phyloP scores from a whole-genome alignment of 2,888 invertebrate species.

The Alloscopus bannaensis region DNA sequence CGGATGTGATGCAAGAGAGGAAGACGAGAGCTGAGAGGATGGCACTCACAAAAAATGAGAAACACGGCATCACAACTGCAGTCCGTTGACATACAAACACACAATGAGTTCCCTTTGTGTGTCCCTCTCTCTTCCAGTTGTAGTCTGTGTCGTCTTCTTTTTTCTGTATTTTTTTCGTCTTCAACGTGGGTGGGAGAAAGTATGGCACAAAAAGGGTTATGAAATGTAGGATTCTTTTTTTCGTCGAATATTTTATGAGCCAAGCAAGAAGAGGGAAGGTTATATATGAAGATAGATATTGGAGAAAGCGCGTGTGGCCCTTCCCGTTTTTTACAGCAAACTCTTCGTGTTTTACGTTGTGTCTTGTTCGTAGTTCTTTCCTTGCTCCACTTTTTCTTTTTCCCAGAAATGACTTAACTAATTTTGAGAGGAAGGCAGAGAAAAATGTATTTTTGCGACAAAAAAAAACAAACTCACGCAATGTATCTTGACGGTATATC shows the following conservation, averaged over 20 bases:
- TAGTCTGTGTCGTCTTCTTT: background rate
- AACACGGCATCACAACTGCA: conserved; percentile 49
- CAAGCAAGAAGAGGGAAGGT: conserved; percentile 4
- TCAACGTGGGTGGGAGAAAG: background rate
- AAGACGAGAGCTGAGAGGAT: conserved; percentile 59
- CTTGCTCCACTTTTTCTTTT: conserved; percentile 18
- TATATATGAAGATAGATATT: background rate
- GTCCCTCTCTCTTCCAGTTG: background rate
- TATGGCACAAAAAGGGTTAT: background rate
- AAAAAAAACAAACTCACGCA: no score
- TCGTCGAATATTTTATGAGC: conserved; percentile 12
- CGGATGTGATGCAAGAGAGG: conserved; percentile 59
- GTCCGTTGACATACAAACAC: conserved; percentile 29
- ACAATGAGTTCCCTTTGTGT: background rate
- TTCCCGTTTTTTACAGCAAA: background rate
- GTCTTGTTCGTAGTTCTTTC: background rate
- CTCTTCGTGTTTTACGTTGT: background rate
- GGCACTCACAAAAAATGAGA: conserved; percentile 53
- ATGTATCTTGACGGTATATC: no score
- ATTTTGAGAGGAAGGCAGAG: no score
- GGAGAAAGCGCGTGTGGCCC: background rate
- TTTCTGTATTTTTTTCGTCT: background rate
- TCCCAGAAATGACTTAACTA: background rate
- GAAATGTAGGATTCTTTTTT: background rate
- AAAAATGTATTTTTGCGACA: no score